phyloP scores from a whole-genome alignment of 2,888 invertebrate genomes.

The Limnephilus rhombicus region DNA sequence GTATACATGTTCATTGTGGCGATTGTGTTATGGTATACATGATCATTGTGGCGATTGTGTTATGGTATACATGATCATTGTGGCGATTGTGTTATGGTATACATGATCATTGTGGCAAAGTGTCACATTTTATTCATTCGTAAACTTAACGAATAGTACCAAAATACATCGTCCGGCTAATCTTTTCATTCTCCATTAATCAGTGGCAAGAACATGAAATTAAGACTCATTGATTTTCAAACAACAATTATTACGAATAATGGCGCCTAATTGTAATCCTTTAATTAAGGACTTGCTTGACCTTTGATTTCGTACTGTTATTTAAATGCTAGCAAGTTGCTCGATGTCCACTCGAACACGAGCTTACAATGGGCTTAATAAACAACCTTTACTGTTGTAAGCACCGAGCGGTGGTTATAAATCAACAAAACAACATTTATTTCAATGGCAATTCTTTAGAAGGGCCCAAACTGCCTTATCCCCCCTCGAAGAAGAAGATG shows the following conservation, averaged over 20 bases:
- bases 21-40: too few species aligned
- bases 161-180: background rate
- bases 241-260: background rate
- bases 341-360: background rate
- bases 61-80: too few species aligned
- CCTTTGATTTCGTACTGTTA: background rate
- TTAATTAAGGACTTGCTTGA: constrained; percentile 1
- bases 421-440: too few species aligned
- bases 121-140: too few species aligned
- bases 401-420: background rate
- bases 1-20: too few species aligned
- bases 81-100: too few species aligned
- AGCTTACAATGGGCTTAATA: background rate
- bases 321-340: background rate
- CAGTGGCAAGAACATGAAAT: background rate
- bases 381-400: background rate
- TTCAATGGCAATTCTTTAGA: too few species aligned
- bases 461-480: too few species aligned
- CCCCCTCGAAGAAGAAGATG: too few species aligned
- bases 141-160: too few species aligned
- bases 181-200: background rate
- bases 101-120: too few species aligned
- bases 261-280: background rate
- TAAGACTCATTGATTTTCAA: background rate
- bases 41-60: too few species aligned